These are phyloP conservation scores for Cacajao melanocephalus DNA, from an alignment of 2,797 vertebrate genomes.

Conservation along the genomic window DNA sequence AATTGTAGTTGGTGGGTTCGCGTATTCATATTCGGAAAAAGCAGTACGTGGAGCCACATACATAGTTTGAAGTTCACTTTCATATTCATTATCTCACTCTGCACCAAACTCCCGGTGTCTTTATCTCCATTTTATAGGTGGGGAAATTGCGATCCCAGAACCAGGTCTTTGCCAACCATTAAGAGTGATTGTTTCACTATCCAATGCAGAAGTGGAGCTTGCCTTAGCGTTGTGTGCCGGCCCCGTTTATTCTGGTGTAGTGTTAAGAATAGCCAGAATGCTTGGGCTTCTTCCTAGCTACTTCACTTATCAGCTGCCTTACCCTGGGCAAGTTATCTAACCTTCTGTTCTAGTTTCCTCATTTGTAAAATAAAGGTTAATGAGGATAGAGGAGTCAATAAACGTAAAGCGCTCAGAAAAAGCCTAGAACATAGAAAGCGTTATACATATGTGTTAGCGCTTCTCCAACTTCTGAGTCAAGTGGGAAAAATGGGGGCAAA, in stretches of 20 bases:
- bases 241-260: not conserved
- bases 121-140: not conserved
- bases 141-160: not conserved
- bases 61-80: slow-evolving; percentile 16
- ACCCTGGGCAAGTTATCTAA: not conserved
- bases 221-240: not conserved
- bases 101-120: not conserved
- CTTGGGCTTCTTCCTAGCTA: not conserved
- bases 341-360: not conserved
- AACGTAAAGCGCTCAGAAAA: not conserved
- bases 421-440: not conserved
- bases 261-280: not conserved
- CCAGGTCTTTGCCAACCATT: not conserved
- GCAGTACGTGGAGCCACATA: not conserved
- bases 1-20: not conserved
- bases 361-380: not conserved
- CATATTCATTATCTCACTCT: not conserved
- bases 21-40: not conserved
- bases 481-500: not conserved
- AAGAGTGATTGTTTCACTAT: not conserved
- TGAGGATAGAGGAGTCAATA: not conserved
- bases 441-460: not conserved
- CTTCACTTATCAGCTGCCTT: not conserved
- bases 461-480: not conserved
- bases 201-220: not conserved